phyloP scores from a whole-genome alignment of 1,140 invertebrate species.

The Anagrus nilaparvatae region DNA sequence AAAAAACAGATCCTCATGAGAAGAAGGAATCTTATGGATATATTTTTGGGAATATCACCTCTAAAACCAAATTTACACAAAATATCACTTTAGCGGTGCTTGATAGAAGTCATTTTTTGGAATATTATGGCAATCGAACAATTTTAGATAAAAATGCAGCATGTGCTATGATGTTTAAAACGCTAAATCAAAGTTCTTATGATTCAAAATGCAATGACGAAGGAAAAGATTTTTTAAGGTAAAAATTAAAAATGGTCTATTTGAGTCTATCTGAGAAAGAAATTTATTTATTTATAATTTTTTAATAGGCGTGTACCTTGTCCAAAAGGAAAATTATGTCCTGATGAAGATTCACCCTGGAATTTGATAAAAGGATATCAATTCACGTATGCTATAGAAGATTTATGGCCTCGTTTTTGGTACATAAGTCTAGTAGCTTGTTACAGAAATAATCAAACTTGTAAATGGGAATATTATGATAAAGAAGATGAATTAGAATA shows the following conservation, averaged over 20 bases:
- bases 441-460: slow-evolving; percentile 66
- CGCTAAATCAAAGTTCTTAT: slow-evolving; percentile 71
- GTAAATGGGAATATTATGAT: slow-evolving; percentile 71
- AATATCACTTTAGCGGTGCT: slow-evolving; percentile 78
- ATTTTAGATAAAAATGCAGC: slow-evolving; percentile 51
- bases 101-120: slow-evolving; percentile 75
- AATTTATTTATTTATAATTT: slow-evolving; percentile 2
- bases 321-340: slow-evolving; percentile 61
- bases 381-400: slow-evolving; percentile 87
- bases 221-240: slow-evolving; percentile 73
- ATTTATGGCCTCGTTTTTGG: slow-evolving; percentile 90
- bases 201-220: slow-evolving; percentile 73
- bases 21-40: slow-evolving; percentile 79
- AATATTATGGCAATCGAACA: slow-evolving; percentile 74
- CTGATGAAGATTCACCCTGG: slow-evolving; percentile 74
- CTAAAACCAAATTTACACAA: slow-evolving; percentile 50
- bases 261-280: too few species aligned
- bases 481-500: slow-evolving; percentile 58
- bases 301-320: slow-evolving; percentile 70
- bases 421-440: slow-evolving; percentile 91
- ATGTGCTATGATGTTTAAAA: slow-evolving; percentile 77
- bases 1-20: slow-evolving; percentile 83
- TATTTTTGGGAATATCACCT: slow-evolving; percentile 89
- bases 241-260: too few species aligned
- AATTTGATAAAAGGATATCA: slow-evolving; percentile 82